Percentiles rank a stretch among this genome's conserved stretches.
phyloP scores from a whole-genome alignment of 2,113 vertebrate genomes.

The Blennius ocellaris region DNA sequence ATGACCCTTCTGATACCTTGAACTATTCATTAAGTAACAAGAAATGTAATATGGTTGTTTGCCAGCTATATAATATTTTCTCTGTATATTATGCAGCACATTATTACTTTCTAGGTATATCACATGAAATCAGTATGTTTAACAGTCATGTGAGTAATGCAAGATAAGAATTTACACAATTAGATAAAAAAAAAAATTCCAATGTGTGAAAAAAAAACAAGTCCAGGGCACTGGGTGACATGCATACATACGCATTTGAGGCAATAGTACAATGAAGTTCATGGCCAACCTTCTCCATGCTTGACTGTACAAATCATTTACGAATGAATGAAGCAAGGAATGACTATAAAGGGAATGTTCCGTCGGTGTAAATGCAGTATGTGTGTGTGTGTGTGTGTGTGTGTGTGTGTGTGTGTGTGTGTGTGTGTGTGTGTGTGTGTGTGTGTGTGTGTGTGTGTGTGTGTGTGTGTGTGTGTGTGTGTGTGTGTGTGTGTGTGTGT shows the following conservation, averaged over 20 bases:
- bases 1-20: too few relatives aligned
- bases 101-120: too few relatives aligned
- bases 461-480: background rate
- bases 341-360: conserved; percentile 1
- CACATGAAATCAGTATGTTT: too few relatives aligned
- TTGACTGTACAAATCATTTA: conserved; percentile 35
- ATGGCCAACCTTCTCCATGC: background rate
- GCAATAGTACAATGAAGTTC: background rate
- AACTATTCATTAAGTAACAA: too few relatives aligned
- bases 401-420: background rate
- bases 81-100: too few relatives aligned
- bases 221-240: background rate
- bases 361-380: conserved; percentile 9
- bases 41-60: too few relatives aligned
- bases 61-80: too few relatives aligned
- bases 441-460: background rate
- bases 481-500: background rate
- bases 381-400: background rate
- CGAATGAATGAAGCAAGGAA: conserved; percentile 5
- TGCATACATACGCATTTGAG: background rate
- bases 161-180: too few relatives aligned
- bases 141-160: too few relatives aligned
- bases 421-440: background rate
- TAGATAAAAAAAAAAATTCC: background rate
- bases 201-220: background rate